Evolutionary conservation across 2,888 invertebrate species (phyloP).

Genomic region (Cephus nigrinus): DNA sequence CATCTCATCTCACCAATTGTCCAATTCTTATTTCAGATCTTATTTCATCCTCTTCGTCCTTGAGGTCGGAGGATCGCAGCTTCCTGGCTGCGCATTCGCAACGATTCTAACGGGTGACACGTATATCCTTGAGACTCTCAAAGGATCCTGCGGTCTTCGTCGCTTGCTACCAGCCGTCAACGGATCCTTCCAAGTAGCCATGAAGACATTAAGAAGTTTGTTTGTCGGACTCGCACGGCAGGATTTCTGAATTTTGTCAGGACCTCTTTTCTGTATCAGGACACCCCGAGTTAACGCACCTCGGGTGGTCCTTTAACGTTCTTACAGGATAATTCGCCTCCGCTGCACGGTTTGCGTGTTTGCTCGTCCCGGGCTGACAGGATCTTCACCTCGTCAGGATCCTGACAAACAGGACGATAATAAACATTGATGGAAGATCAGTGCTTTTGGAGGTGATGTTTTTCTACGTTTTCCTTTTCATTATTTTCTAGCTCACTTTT

Average conservation of each 20-base stretch:
- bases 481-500: neutral
- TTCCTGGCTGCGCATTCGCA: neutral
- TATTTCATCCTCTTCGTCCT: constrained; percentile 2
- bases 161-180: neutral
- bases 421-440: constrained; percentile 50
- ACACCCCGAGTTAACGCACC: neutral
- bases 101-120: neutral
- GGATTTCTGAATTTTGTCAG: constrained; percentile 27
- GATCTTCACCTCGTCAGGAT: neutral
- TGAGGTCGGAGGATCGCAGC: neutral
- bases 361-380: neutral
- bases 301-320: neutral
- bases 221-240: constrained; percentile 47
- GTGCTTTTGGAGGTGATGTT: constrained; percentile 6
- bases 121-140: neutral
- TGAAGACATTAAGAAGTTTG: constrained; percentile 60
- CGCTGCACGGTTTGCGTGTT: neutral
- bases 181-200: constrained; percentile 40
- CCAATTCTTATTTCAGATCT: neutral
- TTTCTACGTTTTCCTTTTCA: neutral
- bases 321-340: neutral
- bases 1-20: neutral
- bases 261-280: neutral
- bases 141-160: neutral
- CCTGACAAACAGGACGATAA: constrained; percentile 43